A percentile compares a stretch with the other conserved stretches of the same genome.
phyloP scores from a whole-genome alignment of 2,888 invertebrate species.

The Chalcis sispes region DNA sequence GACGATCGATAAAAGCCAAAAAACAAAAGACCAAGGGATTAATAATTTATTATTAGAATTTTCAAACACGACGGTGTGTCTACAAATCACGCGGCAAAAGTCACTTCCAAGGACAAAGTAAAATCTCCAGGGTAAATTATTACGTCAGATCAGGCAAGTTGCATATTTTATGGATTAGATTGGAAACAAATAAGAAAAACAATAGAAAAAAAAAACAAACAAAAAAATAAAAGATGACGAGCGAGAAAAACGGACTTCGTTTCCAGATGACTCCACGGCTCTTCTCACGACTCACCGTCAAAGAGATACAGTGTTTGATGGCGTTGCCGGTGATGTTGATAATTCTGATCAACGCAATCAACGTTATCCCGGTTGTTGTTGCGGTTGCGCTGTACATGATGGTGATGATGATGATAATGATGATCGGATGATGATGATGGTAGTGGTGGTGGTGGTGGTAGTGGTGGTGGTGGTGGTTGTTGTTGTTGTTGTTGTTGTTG shows the following conservation, averaged over 20 bases:
- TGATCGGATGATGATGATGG: conserved; percentile 75
- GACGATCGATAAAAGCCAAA: too few species aligned
- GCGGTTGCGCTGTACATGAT: conserved; percentile 65
- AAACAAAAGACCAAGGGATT: too few species aligned
- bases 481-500: conserved; percentile 26
- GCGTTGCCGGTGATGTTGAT: conserved; percentile 37
- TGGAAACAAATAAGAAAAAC: too few species aligned
- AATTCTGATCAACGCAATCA: conserved; percentile 25
- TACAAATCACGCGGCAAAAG: too few species aligned
- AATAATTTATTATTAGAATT: too few species aligned
- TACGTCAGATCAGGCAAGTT: too few species aligned
- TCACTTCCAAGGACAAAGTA: too few species aligned
- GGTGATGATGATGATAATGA: conserved; percentile 65
- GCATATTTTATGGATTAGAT: too few species aligned
- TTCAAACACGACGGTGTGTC: too few species aligned
- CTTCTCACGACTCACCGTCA: conserved; percentile 50
- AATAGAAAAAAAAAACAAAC: background rate
- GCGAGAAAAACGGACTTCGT: too few species aligned
- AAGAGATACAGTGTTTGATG: conserved; percentile 45
- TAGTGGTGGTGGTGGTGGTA: conserved; percentile 37
- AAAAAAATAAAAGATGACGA: background rate
- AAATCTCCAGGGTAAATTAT: too few species aligned
- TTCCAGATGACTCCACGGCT: too few species aligned
- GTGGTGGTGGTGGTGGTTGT: conserved; percentile 36
- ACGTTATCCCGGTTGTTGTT: conserved; percentile 28